Evolutionary conservation across 2,888 invertebrate species (phyloP).

Genomic region (Nematopogon swammerdamellus): DNA sequence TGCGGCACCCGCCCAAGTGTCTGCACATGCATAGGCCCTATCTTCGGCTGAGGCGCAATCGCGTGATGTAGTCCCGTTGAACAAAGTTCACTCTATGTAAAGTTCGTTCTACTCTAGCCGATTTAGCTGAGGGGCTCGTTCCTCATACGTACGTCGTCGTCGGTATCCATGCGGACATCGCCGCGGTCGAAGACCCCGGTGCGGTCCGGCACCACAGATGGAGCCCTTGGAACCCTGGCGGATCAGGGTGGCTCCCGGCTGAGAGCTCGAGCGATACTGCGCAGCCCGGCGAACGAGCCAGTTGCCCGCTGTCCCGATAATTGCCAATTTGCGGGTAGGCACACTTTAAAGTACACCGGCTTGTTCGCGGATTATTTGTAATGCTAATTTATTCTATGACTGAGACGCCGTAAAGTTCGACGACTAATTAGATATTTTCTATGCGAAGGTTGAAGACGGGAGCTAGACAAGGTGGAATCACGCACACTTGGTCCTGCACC

Average conservation of each 20-base stretch:
- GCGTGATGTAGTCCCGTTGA: too few relatives aligned
- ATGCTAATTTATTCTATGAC: conserved; percentile 50
- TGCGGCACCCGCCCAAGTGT: background rate
- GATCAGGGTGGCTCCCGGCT: background rate
- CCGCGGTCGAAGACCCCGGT: background rate
- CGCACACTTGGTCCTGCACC: too few relatives aligned
- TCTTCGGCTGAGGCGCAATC: background rate
- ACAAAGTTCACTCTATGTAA: too few relatives aligned
- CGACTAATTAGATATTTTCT: conserved; percentile 54
- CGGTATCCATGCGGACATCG: conserved; percentile 20
- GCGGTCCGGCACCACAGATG: background rate
- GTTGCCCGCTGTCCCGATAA: background rate
- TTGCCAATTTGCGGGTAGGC: background rate
- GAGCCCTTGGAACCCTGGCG: background rate
- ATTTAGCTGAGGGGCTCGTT: too few relatives aligned
- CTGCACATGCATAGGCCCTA: background rate
- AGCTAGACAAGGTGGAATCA: too few relatives aligned
- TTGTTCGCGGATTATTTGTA: conserved; percentile 49
- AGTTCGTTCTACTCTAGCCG: too few relatives aligned
- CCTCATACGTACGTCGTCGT: too few relatives aligned
- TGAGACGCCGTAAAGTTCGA: conserved; percentile 45
- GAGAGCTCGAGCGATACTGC: background rate
- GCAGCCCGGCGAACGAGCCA: background rate
- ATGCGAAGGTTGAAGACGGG: conserved; percentile 21
- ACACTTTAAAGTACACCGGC: background rate